Evolutionary conservation across 1,140 invertebrate genomes (phyloP).

Genomic region (Drosophila pachea): DNA sequence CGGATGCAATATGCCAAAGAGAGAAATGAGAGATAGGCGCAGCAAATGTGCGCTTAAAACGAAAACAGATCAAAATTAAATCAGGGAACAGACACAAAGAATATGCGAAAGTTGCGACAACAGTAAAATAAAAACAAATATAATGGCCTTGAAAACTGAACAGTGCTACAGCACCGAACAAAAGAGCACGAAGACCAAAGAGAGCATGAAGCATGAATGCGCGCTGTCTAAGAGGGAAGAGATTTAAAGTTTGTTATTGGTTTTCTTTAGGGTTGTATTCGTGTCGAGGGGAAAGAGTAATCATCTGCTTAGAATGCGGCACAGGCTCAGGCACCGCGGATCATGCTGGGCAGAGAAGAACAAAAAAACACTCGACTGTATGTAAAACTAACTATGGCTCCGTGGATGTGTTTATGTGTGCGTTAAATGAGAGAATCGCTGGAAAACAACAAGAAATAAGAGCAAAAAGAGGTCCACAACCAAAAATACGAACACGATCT

Average conservation of each 20-base stretch:
- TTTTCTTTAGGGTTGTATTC: slow-evolving; percentile 13
- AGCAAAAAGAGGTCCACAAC: slow-evolving; percentile 30
- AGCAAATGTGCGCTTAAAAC: slow-evolving; percentile 6
- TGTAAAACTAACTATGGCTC: background rate
- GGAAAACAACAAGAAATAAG: slow-evolving; percentile 44
- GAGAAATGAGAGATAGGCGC: background rate
- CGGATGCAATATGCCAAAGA: slow-evolving; percentile 15
- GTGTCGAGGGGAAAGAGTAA: slow-evolving; percentile 16
- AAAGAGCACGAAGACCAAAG: slow-evolving; percentile 14
- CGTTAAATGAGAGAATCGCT: slow-evolving; percentile 16
- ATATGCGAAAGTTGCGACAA: slow-evolving; percentile 15
- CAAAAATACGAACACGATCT: slow-evolving; percentile 46
- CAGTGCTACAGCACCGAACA: slow-evolving; percentile 16
- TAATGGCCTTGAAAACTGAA: slow-evolving; percentile 61
- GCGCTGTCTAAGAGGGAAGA: slow-evolving; percentile 14
- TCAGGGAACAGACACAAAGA: slow-evolving; percentile 10
- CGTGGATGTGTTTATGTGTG: background rate
- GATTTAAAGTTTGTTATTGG: slow-evolving; percentile 33
- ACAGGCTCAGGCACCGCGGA: slow-evolving; percentile 24
- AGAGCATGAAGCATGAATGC: slow-evolving; percentile 8
- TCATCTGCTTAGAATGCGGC: slow-evolving; percentile 19
- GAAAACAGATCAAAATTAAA: slow-evolving; percentile 23
- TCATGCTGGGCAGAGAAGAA: slow-evolving; percentile 13
- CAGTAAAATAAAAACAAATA: slow-evolving; percentile 51
- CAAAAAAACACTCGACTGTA: background rate